Base-by-base conservation (phyloP, 92 coral and sea anemone species). In the Palythoa heliodiscus region DNA sequence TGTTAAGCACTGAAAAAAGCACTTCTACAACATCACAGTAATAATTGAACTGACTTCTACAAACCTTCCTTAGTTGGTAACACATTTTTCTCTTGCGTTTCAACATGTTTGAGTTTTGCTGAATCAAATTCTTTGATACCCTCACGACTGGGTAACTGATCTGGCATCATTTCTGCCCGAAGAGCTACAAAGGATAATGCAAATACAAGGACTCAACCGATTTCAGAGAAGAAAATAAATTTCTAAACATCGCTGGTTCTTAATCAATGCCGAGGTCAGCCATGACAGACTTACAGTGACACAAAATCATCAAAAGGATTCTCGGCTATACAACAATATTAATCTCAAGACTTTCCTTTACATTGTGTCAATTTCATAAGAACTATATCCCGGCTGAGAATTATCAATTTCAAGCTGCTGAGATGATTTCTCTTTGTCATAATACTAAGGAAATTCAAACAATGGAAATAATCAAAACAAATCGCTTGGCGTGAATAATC, bases 21-120 rank as follows among this genome's bases (percentile, higher is more conserved):
- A 63, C 9, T 0, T 63, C 4, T 19, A 63, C 43, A 25, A 25
- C 17, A 37, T 15, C 47, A 69, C 0, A 12, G 47, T 63, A 5
- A 69, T 3, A 29, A 29, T 11, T 69, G 16, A 2, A 25, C 3
- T 20, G 47, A 37, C 7, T 40, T 60, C 40, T 11, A 77, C 90
- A 17, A 71, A 92, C 98, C 98, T 90, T 90, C 92, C 24, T 90
- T 83, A 29, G 92, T 87, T 10, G 98, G 98, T 57, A 94, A 87
- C 35, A 88, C 85, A n/a, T 88, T 84, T 79, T 92, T 94, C 76
- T 92, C 98, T 47, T 67, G 64, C 17, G 92, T 92, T 73, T 90
- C 91, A 35, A 94, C 98, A 75, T 94, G 98, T 73, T 94, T 94
- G 50, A 94, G 92, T 71, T 90, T 87, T 48, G 82, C 60, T 2